Conservation (phyloP, 1,140 invertebrate genomes). For the Ridgeia piscesae region DNA sequence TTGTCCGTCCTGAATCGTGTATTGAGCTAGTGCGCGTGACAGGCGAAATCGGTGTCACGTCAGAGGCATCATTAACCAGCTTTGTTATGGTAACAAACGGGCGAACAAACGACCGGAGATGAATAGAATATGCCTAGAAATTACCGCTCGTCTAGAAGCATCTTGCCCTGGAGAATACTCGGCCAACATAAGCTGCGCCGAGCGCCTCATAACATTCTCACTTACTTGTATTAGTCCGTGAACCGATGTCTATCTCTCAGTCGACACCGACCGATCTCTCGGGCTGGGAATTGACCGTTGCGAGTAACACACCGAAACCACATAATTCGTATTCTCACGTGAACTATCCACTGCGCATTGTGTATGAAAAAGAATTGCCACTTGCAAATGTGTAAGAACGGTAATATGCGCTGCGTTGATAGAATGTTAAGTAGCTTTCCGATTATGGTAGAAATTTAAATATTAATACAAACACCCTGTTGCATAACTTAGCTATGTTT, state of each 20-base stretch:
- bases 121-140: not conserved
- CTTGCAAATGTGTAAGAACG: not conserved
- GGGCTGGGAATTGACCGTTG: not conserved
- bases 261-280: not conserved
- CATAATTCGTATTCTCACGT: not conserved
- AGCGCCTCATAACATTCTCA: not conserved
- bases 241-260: not conserved
- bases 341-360: not conserved
- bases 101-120: not conserved
- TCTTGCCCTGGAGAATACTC: not conserved
- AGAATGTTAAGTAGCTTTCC: not conserved
- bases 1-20: not conserved
- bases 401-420: not conserved
- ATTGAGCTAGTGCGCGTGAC: not conserved
- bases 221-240: not conserved
- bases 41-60: not conserved
- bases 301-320: not conserved
- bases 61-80: not conserved
- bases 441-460: not conserved
- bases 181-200: not conserved
- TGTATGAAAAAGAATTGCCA: not conserved
- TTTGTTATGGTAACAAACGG: not conserved
- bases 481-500: not conserved
- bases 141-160: not conserved
- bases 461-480: not conserved